phyloP scores from a whole-genome alignment of 2,888 invertebrate genomes.

The Clepsis dumicolana region DNA sequence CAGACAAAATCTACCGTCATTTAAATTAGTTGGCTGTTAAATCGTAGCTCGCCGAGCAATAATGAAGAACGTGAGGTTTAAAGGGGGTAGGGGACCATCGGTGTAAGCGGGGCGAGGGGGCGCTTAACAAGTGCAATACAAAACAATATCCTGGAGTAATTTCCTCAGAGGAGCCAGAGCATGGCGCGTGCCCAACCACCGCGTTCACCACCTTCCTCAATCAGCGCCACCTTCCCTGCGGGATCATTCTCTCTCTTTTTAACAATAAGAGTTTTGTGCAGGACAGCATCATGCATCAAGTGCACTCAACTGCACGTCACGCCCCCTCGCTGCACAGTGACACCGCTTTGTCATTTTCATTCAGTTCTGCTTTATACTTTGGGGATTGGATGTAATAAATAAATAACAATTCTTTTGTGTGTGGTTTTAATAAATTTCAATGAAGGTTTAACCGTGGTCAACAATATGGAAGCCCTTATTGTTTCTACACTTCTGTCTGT shows the following conservation, averaged over 20 bases:
- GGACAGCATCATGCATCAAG: slow-evolving; percentile 8
- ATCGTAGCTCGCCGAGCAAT: slow-evolving; percentile 9
- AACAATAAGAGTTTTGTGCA: background rate
- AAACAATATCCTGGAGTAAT: slow-evolving; percentile 69
- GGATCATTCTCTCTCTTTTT: slow-evolving; percentile 23
- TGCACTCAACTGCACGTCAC: slow-evolving; percentile 8
- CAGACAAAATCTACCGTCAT: background rate
- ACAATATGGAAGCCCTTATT: background rate
- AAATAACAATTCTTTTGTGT: slow-evolving; percentile 29
- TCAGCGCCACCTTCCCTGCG: slow-evolving; percentile 3
- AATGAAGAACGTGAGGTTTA: slow-evolving; percentile 27
- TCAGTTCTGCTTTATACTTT: slow-evolving; percentile 46
- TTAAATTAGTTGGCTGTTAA: background rate
- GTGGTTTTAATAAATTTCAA: too few species aligned
- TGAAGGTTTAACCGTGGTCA: too few species aligned
- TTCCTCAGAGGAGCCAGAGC: slow-evolving; percentile 57
- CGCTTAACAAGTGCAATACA: slow-evolving; percentile 63
- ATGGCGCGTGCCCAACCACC: slow-evolving; percentile 48
- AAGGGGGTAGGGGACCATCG: slow-evolving; percentile 11
- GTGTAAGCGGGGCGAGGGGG: slow-evolving; percentile 6
- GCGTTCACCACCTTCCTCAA: slow-evolving; percentile 7
- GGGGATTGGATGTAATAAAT: slow-evolving; percentile 46
- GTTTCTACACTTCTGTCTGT: too few species aligned
- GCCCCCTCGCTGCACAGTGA: slow-evolving; percentile 49
- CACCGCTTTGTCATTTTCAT: slow-evolving; percentile 57